Conservation (phyloP, 2,113 vertebrate species). For the Myiagra hebetior region DNA sequence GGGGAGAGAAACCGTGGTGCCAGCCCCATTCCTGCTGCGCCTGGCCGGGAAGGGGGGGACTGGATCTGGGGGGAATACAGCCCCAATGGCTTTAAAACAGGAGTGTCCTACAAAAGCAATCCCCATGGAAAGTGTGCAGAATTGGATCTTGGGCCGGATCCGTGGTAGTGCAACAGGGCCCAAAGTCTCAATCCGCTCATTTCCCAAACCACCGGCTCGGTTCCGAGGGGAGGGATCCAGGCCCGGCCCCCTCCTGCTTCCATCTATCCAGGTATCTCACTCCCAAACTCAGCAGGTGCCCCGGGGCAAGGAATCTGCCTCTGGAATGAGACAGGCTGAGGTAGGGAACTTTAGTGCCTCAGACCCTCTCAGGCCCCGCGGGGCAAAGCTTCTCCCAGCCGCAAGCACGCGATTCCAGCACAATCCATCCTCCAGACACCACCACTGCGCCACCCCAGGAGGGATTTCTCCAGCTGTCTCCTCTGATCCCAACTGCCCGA, state of each 20-base stretch:
- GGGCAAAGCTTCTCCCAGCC: slow-evolving; percentile 27
- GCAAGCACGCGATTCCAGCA: background rate
- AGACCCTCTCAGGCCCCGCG: background rate
- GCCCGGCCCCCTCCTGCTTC: background rate
- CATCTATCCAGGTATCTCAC: background rate
- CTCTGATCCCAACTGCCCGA: background rate
- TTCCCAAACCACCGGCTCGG: background rate
- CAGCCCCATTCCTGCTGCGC: background rate
- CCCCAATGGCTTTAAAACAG: slow-evolving; percentile 62
- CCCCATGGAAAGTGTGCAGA: slow-evolving; percentile 5
- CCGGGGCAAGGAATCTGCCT: slow-evolving; percentile 31
- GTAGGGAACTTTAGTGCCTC: slow-evolving; percentile 65
- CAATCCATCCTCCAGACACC: slow-evolving; percentile 17
- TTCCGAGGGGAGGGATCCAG: background rate
- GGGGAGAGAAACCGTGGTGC: background rate
- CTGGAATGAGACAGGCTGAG: slow-evolving; percentile 65
- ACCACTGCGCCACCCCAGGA: background rate
- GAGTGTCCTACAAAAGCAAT: slow-evolving; percentile 17
- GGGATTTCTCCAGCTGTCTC: background rate
- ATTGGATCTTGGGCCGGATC: slow-evolving; percentile 43
- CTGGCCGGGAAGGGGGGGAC: background rate
- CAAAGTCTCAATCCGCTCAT: slow-evolving; percentile 32
- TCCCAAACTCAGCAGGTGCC: slow-evolving; percentile 48
- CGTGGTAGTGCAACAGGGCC: slow-evolving; percentile 58
- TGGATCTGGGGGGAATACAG: slow-evolving; percentile 37